Base-by-base conservation (phyloP, 2,888 invertebrate species). In the Schizotus pectinicornis region DNA sequence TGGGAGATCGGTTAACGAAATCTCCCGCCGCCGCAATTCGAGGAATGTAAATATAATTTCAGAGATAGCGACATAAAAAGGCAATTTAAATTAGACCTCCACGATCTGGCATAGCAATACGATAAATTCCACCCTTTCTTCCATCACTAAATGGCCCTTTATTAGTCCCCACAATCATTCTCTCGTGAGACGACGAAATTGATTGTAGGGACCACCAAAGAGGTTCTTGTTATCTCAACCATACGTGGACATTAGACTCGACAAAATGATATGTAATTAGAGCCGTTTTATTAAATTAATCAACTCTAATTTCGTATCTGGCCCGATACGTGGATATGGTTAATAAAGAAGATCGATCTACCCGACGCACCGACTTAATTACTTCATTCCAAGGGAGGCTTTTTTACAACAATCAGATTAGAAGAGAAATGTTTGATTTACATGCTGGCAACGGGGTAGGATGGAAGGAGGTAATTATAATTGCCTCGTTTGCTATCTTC, bases 221-320 rank as follows among this genome's bases (percentile, higher is more conserved):
- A 52, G 36, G 59, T 51, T 56, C 65, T 67, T 62, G 67, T 65
- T 67, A 64, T 64, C 65, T 64, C 56, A 51, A 46, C 48, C 57
- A 52, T 49, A 37, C 52, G 46, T 43, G 32, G 43, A 43, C 43
- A 57, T 52, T 58, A 47, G 42, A 31, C 22, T 55, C 48, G 58
- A 50, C 50, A 54, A 62, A 67, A 68, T 68, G 56, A 68, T 68
- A 65, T 65, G 66, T 68, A 68, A 68, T 68, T 68, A 67, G 66
- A 63, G 56, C 48, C 62, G 37, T 59, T 65, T 62, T 56, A 59
- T 60, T 64, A 61, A 66, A 68, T 68, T 68, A 66, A 67, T 64
- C 64, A 61, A 53, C 42, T 48, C 38, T 52, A 52, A 58, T 48
- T 42, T 37, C 11, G 46, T 43, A 50, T 34, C 39, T 35, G 37